Evolutionary conservation across 2,113 vertebrate species (phyloP).

Genomic region (Cyprinodon tularosa): DNA sequence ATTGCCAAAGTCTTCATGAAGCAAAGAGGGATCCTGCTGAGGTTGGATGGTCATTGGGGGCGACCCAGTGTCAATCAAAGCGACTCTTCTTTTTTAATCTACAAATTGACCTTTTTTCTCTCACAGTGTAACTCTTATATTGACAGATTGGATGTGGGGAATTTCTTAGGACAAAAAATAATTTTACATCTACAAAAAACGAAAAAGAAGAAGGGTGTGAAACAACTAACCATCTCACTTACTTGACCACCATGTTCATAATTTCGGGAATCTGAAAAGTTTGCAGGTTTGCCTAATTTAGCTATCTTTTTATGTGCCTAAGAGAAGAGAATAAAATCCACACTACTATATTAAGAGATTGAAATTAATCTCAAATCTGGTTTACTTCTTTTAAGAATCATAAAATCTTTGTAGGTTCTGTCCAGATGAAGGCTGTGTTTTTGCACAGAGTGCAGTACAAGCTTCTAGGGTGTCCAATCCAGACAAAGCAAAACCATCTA

Average conservation of each 20-base stretch:
- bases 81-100: slow-evolving; percentile 62
- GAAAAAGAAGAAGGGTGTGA: slow-evolving; percentile 3
- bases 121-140: slow-evolving; percentile 16
- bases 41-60: background rate
- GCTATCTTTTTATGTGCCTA: background rate
- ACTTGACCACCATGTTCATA: slow-evolving; percentile 14
- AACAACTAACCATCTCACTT: background rate
- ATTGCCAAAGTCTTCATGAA: slow-evolving; percentile 51
- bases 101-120: slow-evolving; percentile 47
- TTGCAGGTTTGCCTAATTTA: background rate
- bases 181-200: slow-evolving; percentile 39
- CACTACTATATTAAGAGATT: background rate
- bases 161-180: slow-evolving; percentile 23
- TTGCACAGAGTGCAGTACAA: too few species aligned
- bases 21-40: slow-evolving; percentile 18
- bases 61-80: slow-evolving; percentile 34
- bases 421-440: too few species aligned
- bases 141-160: background rate
- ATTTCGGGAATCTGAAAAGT: slow-evolving; percentile 4
- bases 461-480: too few species aligned
- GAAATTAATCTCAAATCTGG: background rate
- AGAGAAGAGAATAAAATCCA: background rate
- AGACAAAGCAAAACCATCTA: too few species aligned
- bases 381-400: too few species aligned
- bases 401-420: too few species aligned